Conservation (phyloP, 2,888 invertebrate species). For the Smittia sp. region DNA sequence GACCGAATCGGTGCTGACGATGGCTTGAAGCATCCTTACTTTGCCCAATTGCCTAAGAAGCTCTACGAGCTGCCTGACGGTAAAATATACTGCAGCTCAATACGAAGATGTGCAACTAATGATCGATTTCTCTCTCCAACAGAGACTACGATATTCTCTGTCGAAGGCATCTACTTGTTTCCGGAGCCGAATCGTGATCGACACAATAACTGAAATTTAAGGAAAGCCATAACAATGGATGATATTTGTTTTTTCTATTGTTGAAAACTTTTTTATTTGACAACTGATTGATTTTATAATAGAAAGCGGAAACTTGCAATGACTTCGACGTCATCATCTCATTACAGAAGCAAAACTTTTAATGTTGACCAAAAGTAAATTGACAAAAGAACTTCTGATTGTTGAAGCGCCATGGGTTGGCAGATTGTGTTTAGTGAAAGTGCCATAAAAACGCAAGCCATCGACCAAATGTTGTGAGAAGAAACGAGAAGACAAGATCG, state of each 20-base stretch:
- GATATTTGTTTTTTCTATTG: slow-evolving; percentile 41
- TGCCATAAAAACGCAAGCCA: slow-evolving; percentile 30
- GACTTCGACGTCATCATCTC: neutral
- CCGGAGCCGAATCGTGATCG: slow-evolving; percentile 67
- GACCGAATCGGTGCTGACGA: slow-evolving; percentile 81
- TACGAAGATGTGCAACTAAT: no score
- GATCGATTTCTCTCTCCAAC: slow-evolving; percentile 55
- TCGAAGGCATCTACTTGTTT: slow-evolving; percentile 84
- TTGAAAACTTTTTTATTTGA: slow-evolving; percentile 23
- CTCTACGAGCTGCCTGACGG: slow-evolving; percentile 90
- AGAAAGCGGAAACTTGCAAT: neutral
- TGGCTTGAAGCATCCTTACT: slow-evolving; percentile 87
- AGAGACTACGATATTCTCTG: slow-evolving; percentile 94
- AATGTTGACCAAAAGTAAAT: neutral
- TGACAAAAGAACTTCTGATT: neutral
- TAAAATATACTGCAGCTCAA: slow-evolving; percentile 58
- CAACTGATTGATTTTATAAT: neutral
- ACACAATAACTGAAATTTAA: slow-evolving; percentile 54
- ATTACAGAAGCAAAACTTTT: neutral
- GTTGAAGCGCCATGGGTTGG: neutral
- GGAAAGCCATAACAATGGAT: slow-evolving; percentile 40
- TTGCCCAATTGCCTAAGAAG: slow-evolving; percentile 83
- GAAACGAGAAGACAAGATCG: neutral
- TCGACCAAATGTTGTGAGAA: slow-evolving; percentile 4
- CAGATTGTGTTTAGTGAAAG: neutral